These are phyloP conservation scores for Morbakka virulenta DNA, from an alignment of 30 jellyfish, hydroid and myxozoan genomes.

Conservation along the genomic window DNA sequence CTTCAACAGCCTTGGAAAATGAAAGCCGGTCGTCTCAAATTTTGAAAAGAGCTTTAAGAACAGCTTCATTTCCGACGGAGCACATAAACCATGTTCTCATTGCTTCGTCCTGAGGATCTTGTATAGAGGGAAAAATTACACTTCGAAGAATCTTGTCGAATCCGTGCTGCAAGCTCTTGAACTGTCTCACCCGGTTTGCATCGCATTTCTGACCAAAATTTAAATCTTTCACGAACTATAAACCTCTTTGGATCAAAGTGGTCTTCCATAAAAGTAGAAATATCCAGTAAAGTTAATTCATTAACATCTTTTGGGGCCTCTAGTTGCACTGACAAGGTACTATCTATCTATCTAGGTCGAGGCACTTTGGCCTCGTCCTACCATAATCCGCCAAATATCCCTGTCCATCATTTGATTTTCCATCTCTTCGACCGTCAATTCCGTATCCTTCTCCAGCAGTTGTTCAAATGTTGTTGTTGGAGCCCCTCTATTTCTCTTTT, in stretches of 20 bases:
- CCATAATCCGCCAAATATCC: too few species aligned
- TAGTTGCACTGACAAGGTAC: background rate
- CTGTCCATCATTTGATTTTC: too few species aligned
- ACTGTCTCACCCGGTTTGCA: slow-evolving; percentile 13
- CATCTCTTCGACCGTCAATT: too few species aligned
- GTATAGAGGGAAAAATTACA: slow-evolving; percentile 26
- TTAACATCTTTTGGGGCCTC: too few species aligned
- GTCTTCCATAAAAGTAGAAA: background rate
- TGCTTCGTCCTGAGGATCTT: too few species aligned
- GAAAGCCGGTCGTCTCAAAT: slow-evolving; percentile 19
- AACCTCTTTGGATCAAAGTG: slow-evolving; percentile 28
- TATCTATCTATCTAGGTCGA: too few species aligned
- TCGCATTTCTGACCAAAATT: slow-evolving; percentile 36
- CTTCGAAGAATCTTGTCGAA: slow-evolving; percentile 47
- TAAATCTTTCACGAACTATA: slow-evolving; percentile 36
- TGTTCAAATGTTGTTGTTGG: too few species aligned
- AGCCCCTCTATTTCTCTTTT: too few species aligned
- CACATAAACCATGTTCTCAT: slow-evolving; percentile 39
- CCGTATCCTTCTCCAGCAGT: too few species aligned
- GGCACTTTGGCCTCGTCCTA: too few species aligned
- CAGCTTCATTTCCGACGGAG: slow-evolving; percentile 33
- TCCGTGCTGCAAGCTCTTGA: slow-evolving; percentile 26
- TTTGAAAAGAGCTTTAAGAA: background rate
- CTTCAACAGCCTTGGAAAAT: slow-evolving; percentile 23
- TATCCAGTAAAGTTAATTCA: background rate